Evolutionary conservation across 2,888 invertebrate species (phyloP).

Genomic region (Idaea dimidiata): DNA sequence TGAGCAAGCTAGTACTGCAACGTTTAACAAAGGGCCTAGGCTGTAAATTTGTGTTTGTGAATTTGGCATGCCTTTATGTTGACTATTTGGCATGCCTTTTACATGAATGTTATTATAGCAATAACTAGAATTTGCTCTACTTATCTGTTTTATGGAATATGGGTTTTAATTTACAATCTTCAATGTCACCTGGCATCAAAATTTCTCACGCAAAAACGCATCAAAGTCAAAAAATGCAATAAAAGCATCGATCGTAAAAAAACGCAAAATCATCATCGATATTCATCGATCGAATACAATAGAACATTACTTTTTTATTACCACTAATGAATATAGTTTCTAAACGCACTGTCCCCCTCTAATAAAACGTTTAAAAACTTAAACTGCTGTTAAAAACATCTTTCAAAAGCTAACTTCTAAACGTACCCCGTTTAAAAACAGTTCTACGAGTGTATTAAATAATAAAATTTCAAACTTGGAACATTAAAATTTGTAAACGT

Average conservation of each 20-base stretch:
- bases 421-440: conserved; percentile 42
- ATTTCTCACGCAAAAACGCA: conserved; percentile 64
- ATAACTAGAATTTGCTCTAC: too few relatives aligned
- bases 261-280: conserved; percentile 73
- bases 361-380: conserved; percentile 1
- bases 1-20: too few relatives aligned
- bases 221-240: conserved; percentile 52
- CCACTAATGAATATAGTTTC: conserved; percentile 69
- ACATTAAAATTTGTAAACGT: conserved; percentile 76
- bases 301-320: conserved; percentile 72
- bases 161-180: conserved; percentile 12
- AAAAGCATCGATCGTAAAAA: conserved; percentile 73
- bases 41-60: too few relatives aligned
- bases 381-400: neutral
- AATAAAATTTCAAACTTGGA: conserved; percentile 64
- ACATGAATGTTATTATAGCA: too few relatives aligned
- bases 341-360: conserved; percentile 1
- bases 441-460: conserved; percentile 64
- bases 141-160: too few relatives aligned
- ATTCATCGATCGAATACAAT: conserved; percentile 73
- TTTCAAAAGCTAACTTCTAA: conserved; percentile 20
- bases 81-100: too few relatives aligned
- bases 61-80: too few relatives aligned
- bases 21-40: too few relatives aligned
- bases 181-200: conserved; percentile 43